Evolutionary conservation across 2,113 vertebrate species (phyloP).

Genomic region (Urocitellus parryii): DNA sequence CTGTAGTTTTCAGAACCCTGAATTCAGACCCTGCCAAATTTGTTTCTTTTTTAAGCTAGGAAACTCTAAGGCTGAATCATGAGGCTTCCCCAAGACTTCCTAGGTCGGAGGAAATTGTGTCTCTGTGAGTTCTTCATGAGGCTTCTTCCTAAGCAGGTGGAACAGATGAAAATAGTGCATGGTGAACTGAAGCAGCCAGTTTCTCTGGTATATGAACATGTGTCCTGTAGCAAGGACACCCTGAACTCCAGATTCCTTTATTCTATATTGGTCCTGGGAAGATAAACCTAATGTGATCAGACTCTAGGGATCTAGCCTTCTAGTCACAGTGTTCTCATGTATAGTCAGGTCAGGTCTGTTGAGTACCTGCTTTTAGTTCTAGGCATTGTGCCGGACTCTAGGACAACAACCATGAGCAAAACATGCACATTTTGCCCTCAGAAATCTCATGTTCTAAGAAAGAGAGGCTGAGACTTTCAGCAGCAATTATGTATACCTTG

Average conservation of each 20-base stretch:
- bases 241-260: not conserved
- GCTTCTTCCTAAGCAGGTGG: not conserved
- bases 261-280: not conserved
- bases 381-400: not conserved
- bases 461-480: not conserved
- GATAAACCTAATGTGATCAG: not conserved
- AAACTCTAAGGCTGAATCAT: not conserved
- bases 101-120: not conserved
- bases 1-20: not conserved
- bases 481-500: not conserved
- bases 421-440: not conserved
- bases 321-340: not conserved
- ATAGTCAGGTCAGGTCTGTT: not conserved
- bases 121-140: not conserved
- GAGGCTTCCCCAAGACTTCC: not conserved
- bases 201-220: not conserved
- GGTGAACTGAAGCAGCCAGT: not conserved
- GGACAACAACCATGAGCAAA: not conserved
- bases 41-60: slow-evolving; percentile 8
- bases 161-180: not conserved
- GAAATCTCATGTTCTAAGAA: not conserved
- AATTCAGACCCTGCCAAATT: not conserved
- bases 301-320: not conserved
- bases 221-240: not conserved
- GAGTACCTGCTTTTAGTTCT: not conserved